A percentile compares a stretch with the other conserved stretches of the same genome.
phyloP scores from a whole-genome alignment of 2,113 vertebrate genomes.

The Semnornis frantzii region DNA sequence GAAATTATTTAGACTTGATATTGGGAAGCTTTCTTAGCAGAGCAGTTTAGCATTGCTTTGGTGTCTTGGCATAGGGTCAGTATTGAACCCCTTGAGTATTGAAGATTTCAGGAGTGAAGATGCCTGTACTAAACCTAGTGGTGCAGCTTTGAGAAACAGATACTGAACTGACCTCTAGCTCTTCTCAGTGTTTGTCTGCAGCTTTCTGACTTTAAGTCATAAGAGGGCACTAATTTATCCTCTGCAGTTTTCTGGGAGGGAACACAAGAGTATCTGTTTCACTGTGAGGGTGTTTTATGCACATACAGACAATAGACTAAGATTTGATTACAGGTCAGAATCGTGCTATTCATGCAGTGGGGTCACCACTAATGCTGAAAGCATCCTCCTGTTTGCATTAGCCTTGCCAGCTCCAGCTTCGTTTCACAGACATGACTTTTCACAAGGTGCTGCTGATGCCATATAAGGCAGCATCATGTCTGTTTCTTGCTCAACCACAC shows the following conservation, averaged over 20 bases:
- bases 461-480: constrained; percentile 33
- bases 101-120: not conserved
- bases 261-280: not conserved
- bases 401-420: not conserved
- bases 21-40: not conserved
- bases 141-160: not conserved
- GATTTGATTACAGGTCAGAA: constrained; percentile 21
- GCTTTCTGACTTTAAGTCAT: not conserved
- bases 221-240: not conserved
- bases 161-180: not conserved
- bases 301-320: not conserved
- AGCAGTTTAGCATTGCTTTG: fast-evolving
- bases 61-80: not conserved
- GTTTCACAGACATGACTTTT: constrained; percentile 21
- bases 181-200: not conserved
- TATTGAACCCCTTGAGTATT: not conserved
- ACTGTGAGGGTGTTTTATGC: not conserved
- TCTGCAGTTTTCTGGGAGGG: not conserved
- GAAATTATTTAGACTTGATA: not conserved
- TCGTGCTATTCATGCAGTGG: not conserved
- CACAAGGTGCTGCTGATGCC: constrained; percentile 40
- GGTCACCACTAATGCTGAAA: not conserved
- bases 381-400: constrained; percentile 23
- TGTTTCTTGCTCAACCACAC: constrained; percentile 46
- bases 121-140: not conserved